Percentiles rank a stretch among this genome's conserved stretches.
These are phyloP conservation scores for Achlya flavicornis DNA, from an alignment of 2,888 invertebrate species.

Conservation along the genomic window DNA sequence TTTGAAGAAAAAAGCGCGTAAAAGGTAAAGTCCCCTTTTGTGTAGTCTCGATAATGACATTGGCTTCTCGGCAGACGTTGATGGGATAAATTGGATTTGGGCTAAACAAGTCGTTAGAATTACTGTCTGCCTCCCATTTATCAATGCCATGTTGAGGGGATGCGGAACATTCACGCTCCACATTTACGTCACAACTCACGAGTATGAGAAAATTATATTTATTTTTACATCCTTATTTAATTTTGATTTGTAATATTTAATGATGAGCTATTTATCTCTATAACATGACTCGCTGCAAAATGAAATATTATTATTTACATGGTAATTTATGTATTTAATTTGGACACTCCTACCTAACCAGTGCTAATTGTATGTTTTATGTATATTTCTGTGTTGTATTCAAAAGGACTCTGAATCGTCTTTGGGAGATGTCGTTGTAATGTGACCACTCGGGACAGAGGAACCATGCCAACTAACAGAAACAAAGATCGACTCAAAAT, in stretches of 20 bases:
- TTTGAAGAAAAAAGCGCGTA: conserved; percentile 22
- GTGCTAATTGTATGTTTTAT: conserved; percentile 24
- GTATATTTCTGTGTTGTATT: conserved; percentile 60
- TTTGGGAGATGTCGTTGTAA: conserved; percentile 66
- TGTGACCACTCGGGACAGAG: conserved; percentile 70
- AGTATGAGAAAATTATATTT: not conserved
- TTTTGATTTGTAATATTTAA: not conserved
- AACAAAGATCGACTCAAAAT: conserved; percentile 83
- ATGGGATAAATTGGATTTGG: conserved; percentile 66
- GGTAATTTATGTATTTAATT: not conserved
- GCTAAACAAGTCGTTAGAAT: conserved; percentile 70
- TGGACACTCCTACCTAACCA: not conserved
- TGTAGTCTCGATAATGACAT: conserved; percentile 41
- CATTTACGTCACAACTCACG: not conserved
- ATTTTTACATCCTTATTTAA: too few relatives aligned
- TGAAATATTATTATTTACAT: too few relatives aligned
- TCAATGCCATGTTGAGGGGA: not conserved
- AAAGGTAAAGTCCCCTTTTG: conserved; percentile 34
- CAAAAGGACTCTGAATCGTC: conserved; percentile 84
- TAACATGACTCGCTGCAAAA: too few relatives aligned
- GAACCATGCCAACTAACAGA: conserved; percentile 82
- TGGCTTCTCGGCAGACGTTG: conserved; percentile 33
- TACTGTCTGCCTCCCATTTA: conserved; percentile 27
- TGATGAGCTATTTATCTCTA: not conserved
- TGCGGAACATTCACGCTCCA: not conserved